These are phyloP conservation scores for Athalia rosae DNA, from an alignment of 2,888 invertebrate species.

Conservation along the genomic window DNA sequence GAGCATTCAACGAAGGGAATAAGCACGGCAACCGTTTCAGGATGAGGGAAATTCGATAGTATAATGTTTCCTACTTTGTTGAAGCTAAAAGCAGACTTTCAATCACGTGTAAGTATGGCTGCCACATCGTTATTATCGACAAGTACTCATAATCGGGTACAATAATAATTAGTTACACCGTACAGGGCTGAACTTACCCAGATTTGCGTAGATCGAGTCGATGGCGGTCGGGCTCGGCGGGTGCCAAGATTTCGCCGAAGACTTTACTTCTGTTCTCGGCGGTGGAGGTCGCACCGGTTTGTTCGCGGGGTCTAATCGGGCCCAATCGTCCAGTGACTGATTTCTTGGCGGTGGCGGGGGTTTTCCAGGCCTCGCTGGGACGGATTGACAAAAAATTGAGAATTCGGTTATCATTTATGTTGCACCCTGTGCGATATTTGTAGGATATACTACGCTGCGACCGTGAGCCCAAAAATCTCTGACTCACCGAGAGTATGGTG, in stretches of 20 bases:
- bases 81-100: conserved; percentile 15
- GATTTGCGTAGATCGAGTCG: conserved; percentile 84
- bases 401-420: background rate
- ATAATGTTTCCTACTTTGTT: background rate
- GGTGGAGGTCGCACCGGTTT: conserved; percentile 85
- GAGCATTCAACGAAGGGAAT: too few species aligned
- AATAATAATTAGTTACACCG: conserved; percentile 71
- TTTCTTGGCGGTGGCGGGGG: conserved; percentile 86
- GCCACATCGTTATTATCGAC: conserved; percentile 51
- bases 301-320: conserved; percentile 72
- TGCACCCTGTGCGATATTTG: too few species aligned
- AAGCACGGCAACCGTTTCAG: too few species aligned
- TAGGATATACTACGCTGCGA: background rate
- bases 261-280: conserved; percentile 72
- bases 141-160: conserved; percentile 3
- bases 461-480: background rate
- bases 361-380: conserved; percentile 76
- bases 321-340: conserved; percentile 74
- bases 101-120: conserved; percentile 66
- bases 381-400: background rate
- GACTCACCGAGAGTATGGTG: conserved; percentile 60
- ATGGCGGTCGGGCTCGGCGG: conserved; percentile 57
- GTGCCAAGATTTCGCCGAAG: conserved; percentile 54
- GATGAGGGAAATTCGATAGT: background rate
- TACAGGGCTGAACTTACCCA: conserved; percentile 78